Conservation (phyloP, 2,888 invertebrate species). For the Hirtodrosophila alboralis region DNA sequence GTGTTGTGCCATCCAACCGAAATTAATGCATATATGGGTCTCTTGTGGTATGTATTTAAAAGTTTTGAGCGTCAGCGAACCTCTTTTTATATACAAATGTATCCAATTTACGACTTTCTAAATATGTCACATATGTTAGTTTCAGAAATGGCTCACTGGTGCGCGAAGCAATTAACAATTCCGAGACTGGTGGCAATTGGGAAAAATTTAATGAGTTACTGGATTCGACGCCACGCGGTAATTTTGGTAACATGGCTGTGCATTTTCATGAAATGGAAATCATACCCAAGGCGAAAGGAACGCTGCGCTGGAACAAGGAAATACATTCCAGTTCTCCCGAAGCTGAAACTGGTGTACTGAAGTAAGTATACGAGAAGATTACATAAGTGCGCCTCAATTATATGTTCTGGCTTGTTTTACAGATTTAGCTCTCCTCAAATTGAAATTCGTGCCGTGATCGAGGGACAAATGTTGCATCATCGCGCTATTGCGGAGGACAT, state of each 20-base stretch:
- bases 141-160: conserved; percentile 97
- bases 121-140: conserved; percentile 80
- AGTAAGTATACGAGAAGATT: conserved; percentile 63
- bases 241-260: conserved; percentile 92
- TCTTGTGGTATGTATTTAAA: conserved; percentile 88
- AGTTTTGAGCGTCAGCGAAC: too few relatives aligned
- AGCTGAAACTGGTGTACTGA: conserved; percentile 75
- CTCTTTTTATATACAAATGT: too few relatives aligned
- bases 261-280: conserved; percentile 87
- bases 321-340: conserved; percentile 82
- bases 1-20: conserved; percentile 94
- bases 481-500: conserved; percentile 92
- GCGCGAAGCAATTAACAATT: conserved; percentile 90
- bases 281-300: conserved; percentile 87
- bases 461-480: conserved; percentile 95
- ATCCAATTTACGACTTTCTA: too few relatives aligned
- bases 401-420: neutral
- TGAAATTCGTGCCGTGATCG: conserved; percentile 95
- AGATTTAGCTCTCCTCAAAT: conserved; percentile 86
- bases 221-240: conserved; percentile 93
- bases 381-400: too few relatives aligned
- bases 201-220: conserved; percentile 92
- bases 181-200: conserved; percentile 92
- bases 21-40: conserved; percentile 91
- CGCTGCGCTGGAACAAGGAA: conserved; percentile 88